Conservation (phyloP, 1,140 invertebrate genomes). For the Apocrypta bakeri region DNA sequence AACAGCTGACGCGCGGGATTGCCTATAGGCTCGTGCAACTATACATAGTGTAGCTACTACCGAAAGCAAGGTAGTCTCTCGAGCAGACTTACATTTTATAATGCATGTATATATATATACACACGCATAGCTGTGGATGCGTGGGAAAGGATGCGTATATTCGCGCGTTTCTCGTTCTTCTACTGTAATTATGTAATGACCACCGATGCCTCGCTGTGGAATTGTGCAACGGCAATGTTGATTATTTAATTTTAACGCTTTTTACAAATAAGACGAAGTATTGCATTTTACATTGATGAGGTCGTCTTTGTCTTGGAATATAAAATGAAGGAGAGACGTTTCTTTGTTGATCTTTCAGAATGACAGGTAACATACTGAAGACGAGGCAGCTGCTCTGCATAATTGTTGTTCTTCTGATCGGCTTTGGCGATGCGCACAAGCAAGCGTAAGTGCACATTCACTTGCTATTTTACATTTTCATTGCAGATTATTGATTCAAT, state of each 20-base stretch:
- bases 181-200: background rate
- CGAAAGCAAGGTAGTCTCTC: background rate
- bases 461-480: background rate
- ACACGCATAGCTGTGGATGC: background rate
- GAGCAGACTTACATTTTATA: background rate
- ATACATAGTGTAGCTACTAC: background rate
- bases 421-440: background rate
- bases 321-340: background rate
- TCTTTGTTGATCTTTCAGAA: constrained; percentile 20
- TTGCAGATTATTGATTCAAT: background rate
- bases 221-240: background rate
- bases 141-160: background rate
- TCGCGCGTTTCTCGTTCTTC: background rate
- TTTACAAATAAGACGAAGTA: background rate
- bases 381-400: background rate
- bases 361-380: background rate
- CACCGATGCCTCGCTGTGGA: background rate
- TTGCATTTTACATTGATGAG: background rate
- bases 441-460: constrained; percentile 23
- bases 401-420: background rate
- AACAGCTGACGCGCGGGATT: background rate
- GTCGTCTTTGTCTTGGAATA: background rate
- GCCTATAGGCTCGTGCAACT: background rate
- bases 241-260: background rate
- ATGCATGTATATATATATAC: background rate